Evolutionary conservation across 2,113 vertebrate species (phyloP), one percentile per base, ranked within the genome.

Genomic region (Triplophysa tibetana): DNA sequence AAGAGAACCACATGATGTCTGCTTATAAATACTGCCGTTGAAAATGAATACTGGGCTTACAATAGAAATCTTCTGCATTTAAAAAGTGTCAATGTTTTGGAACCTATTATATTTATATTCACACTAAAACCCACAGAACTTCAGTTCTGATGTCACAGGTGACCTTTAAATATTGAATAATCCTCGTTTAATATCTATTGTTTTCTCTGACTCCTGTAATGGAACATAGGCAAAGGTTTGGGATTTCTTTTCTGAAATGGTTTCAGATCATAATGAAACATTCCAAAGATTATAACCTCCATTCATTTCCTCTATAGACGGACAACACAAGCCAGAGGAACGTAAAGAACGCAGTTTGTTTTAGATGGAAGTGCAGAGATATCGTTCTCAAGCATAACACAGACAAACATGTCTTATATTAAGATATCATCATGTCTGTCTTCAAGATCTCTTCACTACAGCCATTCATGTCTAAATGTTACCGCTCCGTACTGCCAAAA

Each of bases 291-390:
- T 60, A 24, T 21, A 24, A 72, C 68, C 24, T 54, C n/a, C 11
- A 41, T 64, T 72, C 4, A 79, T 62, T 38, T 73, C 68, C 24
- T 48, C 70, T 54, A 8, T n/a, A 54, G 61, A 45, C 13, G 23
- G 41, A 12, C 43, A 43, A 67, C 48, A 74, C 66, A 64, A 23
- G 50, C 50, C 4, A 13, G 9, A 66, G 75, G 56, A 65, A 81
- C 75, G 62, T 14, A 6, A 33, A 81, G 63, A 81, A 81, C 74
- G 79, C 63, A 45, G 24, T 7, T 80, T 17, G 50, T 26, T 62
- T 65, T 23, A 0, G 60, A 65, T 73, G 52, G 23, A 17, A 63
- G 78, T 4, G 12, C 43, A 19, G 26, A 14, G 41, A 54, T 21
- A 21, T 58, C 21, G 54, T 21, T 6, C 45, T 16, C 52, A 45